Evolutionary conservation across 1,140 invertebrate species (phyloP).

Genomic region (Lanistes nyassanus): DNA sequence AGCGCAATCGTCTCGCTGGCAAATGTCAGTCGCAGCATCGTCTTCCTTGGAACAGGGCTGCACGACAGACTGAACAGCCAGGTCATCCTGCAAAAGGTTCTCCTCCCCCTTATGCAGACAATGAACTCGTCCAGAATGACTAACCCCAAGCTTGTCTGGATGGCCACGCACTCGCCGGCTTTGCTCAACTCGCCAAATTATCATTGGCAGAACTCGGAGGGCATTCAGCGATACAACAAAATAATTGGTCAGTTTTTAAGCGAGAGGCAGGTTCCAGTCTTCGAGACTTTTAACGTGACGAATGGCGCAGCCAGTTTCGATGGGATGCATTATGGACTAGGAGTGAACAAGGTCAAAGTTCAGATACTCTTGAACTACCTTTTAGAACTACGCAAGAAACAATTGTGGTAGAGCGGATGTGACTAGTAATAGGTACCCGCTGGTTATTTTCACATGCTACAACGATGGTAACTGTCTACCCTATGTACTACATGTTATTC

Average conservation of each 20-base stretch:
- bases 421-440: too few relatives aligned
- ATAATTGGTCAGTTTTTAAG: slow-evolving; percentile 10
- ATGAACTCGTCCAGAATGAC: background rate
- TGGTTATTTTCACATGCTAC: too few relatives aligned
- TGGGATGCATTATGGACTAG: slow-evolving; percentile 33
- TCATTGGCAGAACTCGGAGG: slow-evolving; percentile 22
- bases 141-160: slow-evolving; percentile 31
- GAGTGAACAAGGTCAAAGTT: slow-evolving; percentile 32
- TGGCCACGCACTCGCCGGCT: slow-evolving; percentile 30
- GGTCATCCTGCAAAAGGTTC: background rate
- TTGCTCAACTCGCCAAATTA: slow-evolving; percentile 32
- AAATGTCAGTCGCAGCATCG: background rate
- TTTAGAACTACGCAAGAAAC: slow-evolving; percentile 13
- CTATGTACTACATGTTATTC: too few relatives aligned
- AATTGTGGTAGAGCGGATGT: background rate
- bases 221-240: slow-evolving; percentile 21
- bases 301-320: slow-evolving; percentile 34
- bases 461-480: too few relatives aligned
- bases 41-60: slow-evolving; percentile 28
- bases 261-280: slow-evolving; percentile 17
- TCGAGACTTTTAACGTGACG: slow-evolving; percentile 33
- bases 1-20: background rate
- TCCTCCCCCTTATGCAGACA: slow-evolving; percentile 10
- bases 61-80: slow-evolving; percentile 20
- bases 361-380: slow-evolving; percentile 34